These are phyloP conservation scores for Dorcus parallelipipedus DNA, from an alignment of 2,888 invertebrate genomes.

Conservation along the genomic window DNA sequence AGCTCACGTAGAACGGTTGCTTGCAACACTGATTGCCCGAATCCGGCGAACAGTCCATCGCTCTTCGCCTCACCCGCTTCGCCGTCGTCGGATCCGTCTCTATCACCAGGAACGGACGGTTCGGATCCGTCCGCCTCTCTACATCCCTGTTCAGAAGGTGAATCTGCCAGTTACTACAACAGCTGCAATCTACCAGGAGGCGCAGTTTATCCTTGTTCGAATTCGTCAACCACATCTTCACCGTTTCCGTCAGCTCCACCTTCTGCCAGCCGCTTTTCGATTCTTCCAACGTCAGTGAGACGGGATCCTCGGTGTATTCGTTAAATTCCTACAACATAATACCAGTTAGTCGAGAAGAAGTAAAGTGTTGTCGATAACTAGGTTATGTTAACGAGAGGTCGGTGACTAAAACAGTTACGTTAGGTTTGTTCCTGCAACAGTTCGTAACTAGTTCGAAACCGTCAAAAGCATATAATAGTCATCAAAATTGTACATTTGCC, in stretches of 20 bases:
- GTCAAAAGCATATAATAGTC: too few relatives aligned
- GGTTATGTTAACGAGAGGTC: too few relatives aligned
- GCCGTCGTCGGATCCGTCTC: slow-evolving; percentile 70
- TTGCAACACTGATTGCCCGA: slow-evolving; percentile 77
- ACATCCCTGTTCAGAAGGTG: slow-evolving; percentile 52
- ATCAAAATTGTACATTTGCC: too few relatives aligned
- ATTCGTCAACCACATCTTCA: slow-evolving; percentile 67
- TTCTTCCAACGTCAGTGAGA: slow-evolving; percentile 47
- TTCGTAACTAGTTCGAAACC: too few relatives aligned
- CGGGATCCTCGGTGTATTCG: slow-evolving; percentile 56
- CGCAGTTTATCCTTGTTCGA: slow-evolving; percentile 59
- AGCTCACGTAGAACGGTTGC: slow-evolving; percentile 87
- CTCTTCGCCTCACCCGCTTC: slow-evolving; percentile 71
- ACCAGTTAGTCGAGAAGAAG: not conserved
- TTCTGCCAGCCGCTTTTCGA: slow-evolving; percentile 80
- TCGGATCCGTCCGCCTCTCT: slow-evolving; percentile 52
- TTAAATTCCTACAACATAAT: slow-evolving; percentile 54
- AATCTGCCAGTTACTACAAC: slow-evolving; percentile 76
- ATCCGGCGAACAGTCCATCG: slow-evolving; percentile 77
- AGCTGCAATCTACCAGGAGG: slow-evolving; percentile 80
- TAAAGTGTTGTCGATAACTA: too few relatives aligned
- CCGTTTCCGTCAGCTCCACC: slow-evolving; percentile 76
- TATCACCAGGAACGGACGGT: slow-evolving; percentile 80
- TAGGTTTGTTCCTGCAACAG: too few relatives aligned
- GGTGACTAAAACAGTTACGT: too few relatives aligned